These are phyloP conservation scores for Lasioglossum morio DNA, from an alignment of 2,888 invertebrate species.

Conservation along the genomic window DNA sequence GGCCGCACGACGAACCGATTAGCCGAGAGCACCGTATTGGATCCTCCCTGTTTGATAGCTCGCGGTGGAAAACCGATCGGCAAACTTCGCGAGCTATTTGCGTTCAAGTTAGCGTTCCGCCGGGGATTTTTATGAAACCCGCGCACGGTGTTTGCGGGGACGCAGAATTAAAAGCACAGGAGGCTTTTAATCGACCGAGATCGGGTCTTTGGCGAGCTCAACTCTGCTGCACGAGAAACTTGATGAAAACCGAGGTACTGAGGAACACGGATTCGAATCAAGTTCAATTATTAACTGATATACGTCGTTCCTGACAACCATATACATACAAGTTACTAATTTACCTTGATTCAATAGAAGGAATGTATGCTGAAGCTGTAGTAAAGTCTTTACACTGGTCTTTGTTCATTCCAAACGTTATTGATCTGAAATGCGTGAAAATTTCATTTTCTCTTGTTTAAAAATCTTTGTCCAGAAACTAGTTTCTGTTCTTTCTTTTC, in stretches of 20 bases:
- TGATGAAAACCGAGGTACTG: neutral
- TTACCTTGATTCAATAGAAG: too few relatives aligned
- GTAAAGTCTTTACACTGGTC: neutral
- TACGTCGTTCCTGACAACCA: too few relatives aligned
- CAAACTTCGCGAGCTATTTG: slow-evolving; percentile 13
- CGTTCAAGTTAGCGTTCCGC: slow-evolving; percentile 10
- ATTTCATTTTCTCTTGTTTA: too few relatives aligned
- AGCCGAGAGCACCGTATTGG: slow-evolving; percentile 30
- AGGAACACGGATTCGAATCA: neutral
- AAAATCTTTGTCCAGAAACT: too few relatives aligned
- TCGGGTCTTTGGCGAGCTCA: neutral
- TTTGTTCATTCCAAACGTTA: too few relatives aligned
- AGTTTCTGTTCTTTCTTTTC: too few relatives aligned
- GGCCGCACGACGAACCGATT: slow-evolving; percentile 19
- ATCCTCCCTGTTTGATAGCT: slow-evolving; percentile 17
- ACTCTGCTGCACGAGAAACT: neutral
- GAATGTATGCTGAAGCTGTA: neutral
- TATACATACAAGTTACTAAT: too few relatives aligned
- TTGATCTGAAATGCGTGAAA: too few relatives aligned
- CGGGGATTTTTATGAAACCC: slow-evolving; percentile 19
- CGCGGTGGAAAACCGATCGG: slow-evolving; percentile 16
- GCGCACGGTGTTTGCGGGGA: neutral
- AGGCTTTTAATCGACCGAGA: neutral
- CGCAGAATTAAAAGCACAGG: slow-evolving; percentile 13
- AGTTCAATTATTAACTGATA: too few relatives aligned